Evolutionary conservation across 37 sponge, comb jelly and placozoan species (phyloP).

Genomic region (Spongilla lacustris): DNA sequence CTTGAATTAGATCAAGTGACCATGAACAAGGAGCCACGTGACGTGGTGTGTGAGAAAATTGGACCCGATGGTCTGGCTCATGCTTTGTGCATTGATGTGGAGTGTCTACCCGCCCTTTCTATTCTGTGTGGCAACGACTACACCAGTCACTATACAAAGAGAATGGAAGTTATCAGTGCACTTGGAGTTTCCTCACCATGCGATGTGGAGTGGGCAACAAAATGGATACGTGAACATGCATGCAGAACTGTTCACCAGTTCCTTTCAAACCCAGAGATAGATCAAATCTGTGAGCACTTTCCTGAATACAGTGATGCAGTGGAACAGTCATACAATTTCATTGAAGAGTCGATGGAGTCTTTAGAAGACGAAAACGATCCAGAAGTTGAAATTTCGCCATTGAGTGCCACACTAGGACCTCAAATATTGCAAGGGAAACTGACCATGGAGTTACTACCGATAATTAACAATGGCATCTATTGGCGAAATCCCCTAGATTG

Average conservation of each 20-base stretch:
- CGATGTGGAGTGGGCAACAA: neutral
- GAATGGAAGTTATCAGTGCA: neutral
- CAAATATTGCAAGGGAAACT: neutral
- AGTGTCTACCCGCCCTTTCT: constrained; percentile 5
- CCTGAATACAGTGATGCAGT: neutral
- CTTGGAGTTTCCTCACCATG: neutral
- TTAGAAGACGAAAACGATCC: too few species aligned
- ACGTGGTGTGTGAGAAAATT: neutral
- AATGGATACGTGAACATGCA: neutral
- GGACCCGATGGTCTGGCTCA: constrained; percentile 4
- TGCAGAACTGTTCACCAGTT: neutral
- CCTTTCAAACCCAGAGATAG: neutral
- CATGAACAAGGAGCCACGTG: constrained; percentile 1
- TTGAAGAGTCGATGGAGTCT: neutral
- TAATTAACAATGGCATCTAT: neutral
- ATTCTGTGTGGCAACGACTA: constrained; percentile 56
- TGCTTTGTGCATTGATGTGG: neutral
- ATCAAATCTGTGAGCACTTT: neutral
- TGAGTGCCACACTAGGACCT: neutral
- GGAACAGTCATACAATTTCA: neutral
- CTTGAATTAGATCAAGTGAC: neutral
- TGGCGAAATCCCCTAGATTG: neutral
- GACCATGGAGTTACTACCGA: neutral
- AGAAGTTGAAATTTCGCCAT: neutral
- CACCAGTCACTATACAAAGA: constrained; percentile 8